Evolutionary conservation across 1,140 invertebrate genomes (phyloP), one percentile per base, ranked within the genome.

Genomic region (Chrysoperla carnea): DNA sequence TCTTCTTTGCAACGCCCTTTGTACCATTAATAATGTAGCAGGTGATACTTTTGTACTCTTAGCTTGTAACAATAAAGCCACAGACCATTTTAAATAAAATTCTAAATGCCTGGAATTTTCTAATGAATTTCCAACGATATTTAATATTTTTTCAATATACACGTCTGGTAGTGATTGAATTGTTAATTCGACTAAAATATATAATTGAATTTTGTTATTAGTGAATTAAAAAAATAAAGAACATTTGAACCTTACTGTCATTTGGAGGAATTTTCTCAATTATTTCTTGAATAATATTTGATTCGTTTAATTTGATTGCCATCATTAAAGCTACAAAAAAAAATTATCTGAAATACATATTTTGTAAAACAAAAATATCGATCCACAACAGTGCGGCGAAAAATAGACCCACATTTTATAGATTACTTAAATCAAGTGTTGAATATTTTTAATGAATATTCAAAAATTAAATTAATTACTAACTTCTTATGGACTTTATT

Each of bases 271-370:
- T 78, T 29, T 64, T 68, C 63, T 97, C 93, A 11, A 97, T 56
- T n/a, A 86, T 81, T 66, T 88, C 73, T 50, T 75, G 72, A 41
- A 90, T 81, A 6, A 93, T 53, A 33, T 68, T 59, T 29, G 71
- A 66, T 55, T 94, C 87, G 64, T 95, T 96, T 6, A 98, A 65
- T 55, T 82, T 81, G 29, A 97, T 61, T 8, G 89, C 72, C 68
- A 85, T 81, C 54, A 89, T 77, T 1, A 97, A 57, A 12, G 91
- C 89, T 64, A 58, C 39, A 66, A 64, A 48, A 46, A 42, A 48
- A 52, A 45, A 29, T 42, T 12, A 36, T 36, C 41, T 31, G 11
- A 31, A 31, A 41, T 12, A 42, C 41, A 40, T 42, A 44, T 7
- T 36, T 43, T n/a, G 29, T 39, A 40, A 11, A 41, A n/a, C n/a